Base-by-base conservation (phyloP, 2,888 invertebrate species). In the Parnassius smintheus region DNA sequence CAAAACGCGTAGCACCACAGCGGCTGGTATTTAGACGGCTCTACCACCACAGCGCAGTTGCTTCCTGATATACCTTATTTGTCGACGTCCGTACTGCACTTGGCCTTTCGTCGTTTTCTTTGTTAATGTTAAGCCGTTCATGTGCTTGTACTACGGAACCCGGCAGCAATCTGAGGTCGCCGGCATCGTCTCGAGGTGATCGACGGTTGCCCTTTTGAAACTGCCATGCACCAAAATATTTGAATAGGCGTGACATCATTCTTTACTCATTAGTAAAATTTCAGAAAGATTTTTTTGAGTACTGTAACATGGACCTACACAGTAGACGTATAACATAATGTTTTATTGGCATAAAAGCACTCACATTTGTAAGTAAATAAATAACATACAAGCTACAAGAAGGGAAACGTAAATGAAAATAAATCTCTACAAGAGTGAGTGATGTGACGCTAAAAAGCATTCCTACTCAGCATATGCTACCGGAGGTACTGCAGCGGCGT, bases 151-250 rank as follows among this genome's bases (percentile, higher is more conserved):
- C 60, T 35, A 51, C 56, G 49, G 75, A 82, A 86, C 85, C 88
- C 88, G 89, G 89, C 80, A 88, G 86, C 80, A 68, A 76, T 7
- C 72, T 75, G 81, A 82, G 81, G 83, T 77, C 80, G 73, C 70
- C 69, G 51, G 64, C 75, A 69, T 76, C 77, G 70, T 70, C 75
- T 78, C 81, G 81, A 82, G 83, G 82, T 82, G 78, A 85, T 84
- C 80, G 68, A 75, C 77, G 70, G 73, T 69, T 83, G 85, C 83
- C 82, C 84, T 86, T 85, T 81, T 78, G 66, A 74, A 75, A 75
- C 68, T 74, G 70, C 74, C 73, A 72, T 75, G 73, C 75, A 73
- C 78, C 81, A 81, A 81, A 77, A 77, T 74, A 77, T 70, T 72
- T 67, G 71, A 72, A 68, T 58, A 67, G 65, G 65, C 62, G 68